phyloP scores from a whole-genome alignment of 2,888 invertebrate species.

The Caenorhabditis sinica region DNA sequence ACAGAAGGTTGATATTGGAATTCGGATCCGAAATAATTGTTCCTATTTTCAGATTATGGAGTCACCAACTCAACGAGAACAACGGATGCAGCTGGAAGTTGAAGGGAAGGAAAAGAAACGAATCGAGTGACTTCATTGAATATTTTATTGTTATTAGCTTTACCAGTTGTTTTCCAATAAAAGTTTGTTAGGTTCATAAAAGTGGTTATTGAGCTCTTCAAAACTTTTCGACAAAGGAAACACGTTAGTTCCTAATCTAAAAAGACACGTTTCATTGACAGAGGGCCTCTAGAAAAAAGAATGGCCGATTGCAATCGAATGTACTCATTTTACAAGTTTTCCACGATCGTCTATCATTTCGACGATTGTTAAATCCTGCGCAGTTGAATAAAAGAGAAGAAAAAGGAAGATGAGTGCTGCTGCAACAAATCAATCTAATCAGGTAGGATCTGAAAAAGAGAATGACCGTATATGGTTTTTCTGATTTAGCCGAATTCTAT shows the following conservation, averaged over 20 bases:
- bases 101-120: constrained; percentile 50
- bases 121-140: constrained; percentile 35
- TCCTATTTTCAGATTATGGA: constrained; percentile 57
- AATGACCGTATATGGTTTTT: neutral
- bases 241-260: neutral
- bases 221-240: neutral
- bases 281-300: neutral
- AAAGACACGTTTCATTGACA: neutral
- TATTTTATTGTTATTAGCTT: neutral
- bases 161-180: neutral
- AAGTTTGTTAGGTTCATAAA: neutral
- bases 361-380: constrained; percentile 1
- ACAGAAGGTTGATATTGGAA: constrained; percentile 31
- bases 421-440: constrained; percentile 7
- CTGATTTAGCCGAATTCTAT: constrained; percentile 3
- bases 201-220: neutral
- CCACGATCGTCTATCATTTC: neutral
- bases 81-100: constrained; percentile 59
- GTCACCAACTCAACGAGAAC: constrained; percentile 59
- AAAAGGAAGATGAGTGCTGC: constrained; percentile 20
- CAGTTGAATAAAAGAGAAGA: neutral
- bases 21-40: neutral
- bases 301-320: neutral
- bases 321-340: neutral
- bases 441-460: neutral